Conservation (phyloP, 2,113 vertebrate genomes). For the Tricholaema leucomelas region DNA sequence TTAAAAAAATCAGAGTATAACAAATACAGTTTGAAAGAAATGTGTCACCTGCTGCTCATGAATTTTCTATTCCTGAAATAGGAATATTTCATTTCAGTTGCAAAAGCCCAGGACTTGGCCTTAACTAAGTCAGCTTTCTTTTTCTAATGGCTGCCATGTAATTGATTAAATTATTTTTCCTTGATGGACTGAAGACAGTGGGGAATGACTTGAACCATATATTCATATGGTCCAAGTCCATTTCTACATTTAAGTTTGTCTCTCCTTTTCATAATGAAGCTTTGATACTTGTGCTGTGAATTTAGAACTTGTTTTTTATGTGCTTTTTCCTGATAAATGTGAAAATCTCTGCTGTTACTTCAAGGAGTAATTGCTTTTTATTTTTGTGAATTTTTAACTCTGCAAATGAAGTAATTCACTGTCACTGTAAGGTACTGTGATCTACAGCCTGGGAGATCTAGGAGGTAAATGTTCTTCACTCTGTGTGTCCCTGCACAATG, state of each 20-base stretch:
- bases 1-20: background rate
- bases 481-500: background rate
- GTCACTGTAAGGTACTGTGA: background rate
- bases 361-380: background rate
- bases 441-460: background rate
- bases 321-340: background rate
- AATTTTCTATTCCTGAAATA: background rate
- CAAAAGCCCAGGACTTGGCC: background rate
- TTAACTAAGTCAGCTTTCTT: background rate
- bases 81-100: background rate
- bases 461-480: background rate
- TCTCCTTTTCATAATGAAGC: background rate
- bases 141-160: background rate
- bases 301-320: background rate
- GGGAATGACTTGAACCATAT: background rate
- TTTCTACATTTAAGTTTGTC: background rate
- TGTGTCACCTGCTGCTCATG: background rate
- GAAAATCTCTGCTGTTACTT: slow-evolving; percentile 9
- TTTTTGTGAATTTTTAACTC: background rate
- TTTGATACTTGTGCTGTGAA: background rate
- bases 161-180: background rate
- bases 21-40: background rate
- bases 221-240: too few relatives aligned
- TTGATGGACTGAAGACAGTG: background rate
- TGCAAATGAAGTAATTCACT: background rate